Evolutionary conservation across 2,888 invertebrate genomes (phyloP), one percentile per base, ranked within the genome.

Genomic region (Dorcus parallelipipedus): DNA sequence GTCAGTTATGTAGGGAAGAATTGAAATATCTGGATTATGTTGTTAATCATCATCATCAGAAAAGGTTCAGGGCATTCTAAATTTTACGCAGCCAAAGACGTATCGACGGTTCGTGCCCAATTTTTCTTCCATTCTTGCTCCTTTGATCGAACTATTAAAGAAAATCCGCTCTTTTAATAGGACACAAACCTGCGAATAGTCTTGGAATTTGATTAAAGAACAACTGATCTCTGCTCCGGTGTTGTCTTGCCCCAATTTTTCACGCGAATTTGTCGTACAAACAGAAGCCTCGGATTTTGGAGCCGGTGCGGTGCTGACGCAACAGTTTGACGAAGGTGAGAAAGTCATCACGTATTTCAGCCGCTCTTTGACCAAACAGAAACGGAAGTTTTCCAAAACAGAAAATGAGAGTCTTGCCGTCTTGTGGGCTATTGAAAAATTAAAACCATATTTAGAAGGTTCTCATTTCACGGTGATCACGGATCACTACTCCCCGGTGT

Each of bases 161-260:
- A n/a, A n/a, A n/a, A n/a, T n/a, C n/a, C n/a, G n/a, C n/a, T n/a
- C n/a, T n/a, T n/a, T n/a, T n/a, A n/a, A n/a, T n/a, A n/a, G n/a
- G n/a, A n/a, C n/a, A n/a, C n/a, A n/a, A n/a, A n/a, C n/a, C n/a
- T n/a, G n/a, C n/a, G n/a, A n/a, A n/a, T n/a, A n/a, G n/a, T n/a
- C n/a, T n/a, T n/a, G n/a, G n/a, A n/a, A n/a, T n/a, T n/a, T n/a
- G n/a, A n/a, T n/a, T n/a, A n/a, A n/a, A n/a, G n/a, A n/a, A n/a
- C n/a, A 14, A 14, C 14, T 14, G 1, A 14, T 14, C 14, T 14
- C 58, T 2, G 66, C 67, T 20, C 67, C 67, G 3, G 52, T 68
- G 20, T 48, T 68, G 33, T 52, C 49, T 7, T 64, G 64, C 49
- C 67, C 67, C 0, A 61, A 68, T 52, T 68, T 68, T 47, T 17